Evolutionary conservation across 2,888 invertebrate species (phyloP), one percentile per base, ranked within the genome.

Genomic region (Alsophila aescularia): DNA sequence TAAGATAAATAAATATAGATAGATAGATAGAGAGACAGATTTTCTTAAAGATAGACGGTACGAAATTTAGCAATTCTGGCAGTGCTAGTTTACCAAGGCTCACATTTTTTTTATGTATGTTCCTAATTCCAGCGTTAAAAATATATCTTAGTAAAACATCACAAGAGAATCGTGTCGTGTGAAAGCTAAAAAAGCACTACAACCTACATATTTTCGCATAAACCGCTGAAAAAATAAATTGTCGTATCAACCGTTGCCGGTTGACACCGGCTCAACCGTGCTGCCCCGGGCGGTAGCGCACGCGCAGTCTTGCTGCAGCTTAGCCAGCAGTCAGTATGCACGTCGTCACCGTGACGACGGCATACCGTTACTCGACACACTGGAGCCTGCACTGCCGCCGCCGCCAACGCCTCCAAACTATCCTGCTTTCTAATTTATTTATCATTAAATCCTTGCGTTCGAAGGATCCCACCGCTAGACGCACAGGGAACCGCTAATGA

Each of bases 301-400:
- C 57, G 56, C 49, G 58, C 57, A 31, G 56, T 5, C 66, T 61
- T 64, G 69, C 70, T 66, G 63, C 72, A 51, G 45, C 2, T 27
- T 42, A 52, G 9, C 35, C 12, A 36, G 24, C 45, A 52, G 41
- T 51, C 9, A 41, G 35, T 41, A 16, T 2, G n/a, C n/a, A 24
- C 35, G 39, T 7, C 14, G 35, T 44, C 51, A 66, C 66, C 74
- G 75, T 77, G 77, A 75, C 82, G 80, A 67, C 51, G 40, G 60
- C n/a, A n/a, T 80, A 73, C 90, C 90, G 90, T 88, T 89, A 90
- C 52, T 62, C 73, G 89, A 83, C 90, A 88, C 78, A 89, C 79
- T 87, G 58, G 47, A 41, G 52, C 40, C 56, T 54, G 62, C 58
- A 61, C 53, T 53, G 66, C 52, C 31, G 18, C 18, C 18, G 18